Base-by-base conservation (phyloP, 2,888 invertebrate genomes). In the Euproctis similis region DNA sequence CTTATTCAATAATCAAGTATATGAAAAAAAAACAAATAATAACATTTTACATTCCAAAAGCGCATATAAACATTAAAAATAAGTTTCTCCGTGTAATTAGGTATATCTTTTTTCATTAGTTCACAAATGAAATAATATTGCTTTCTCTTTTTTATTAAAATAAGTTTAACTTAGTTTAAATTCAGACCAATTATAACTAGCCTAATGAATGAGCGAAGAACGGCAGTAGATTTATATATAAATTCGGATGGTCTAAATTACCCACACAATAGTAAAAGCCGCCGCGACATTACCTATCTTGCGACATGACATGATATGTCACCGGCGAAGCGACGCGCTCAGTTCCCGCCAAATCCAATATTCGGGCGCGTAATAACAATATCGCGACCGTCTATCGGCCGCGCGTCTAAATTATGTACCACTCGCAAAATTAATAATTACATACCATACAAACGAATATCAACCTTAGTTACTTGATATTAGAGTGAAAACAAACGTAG, bases 371-470 rank as follows among this genome's bases (percentile, higher is more conserved):
- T 75, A 81, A 82, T 82, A 81, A 80, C 82, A 80, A 75, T n/a
- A n/a, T 80, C 76, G 80, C 75, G 74, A 69, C 61, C 70, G 73
- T 76, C 80, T 78, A 81, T 80, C 81, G 81, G 71, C 62, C 74
- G 64, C 78, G 74, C 76, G 76, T 82, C n/a, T n/a, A 81, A 82
- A 81, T 82, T 82, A 81, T 82, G 80, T 78, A 81, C 72, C 68
- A 58, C 48, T 47, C 42, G 42, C 40, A 53, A 59, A 36, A 58
- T 33, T 31, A 44, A 36, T 32, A 28, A 28, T 39, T 28, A 30
- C 38, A 27, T 10, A 9, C 12, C 1, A 10, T 9, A n/a, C 45
- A 32, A 17, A 13, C 21, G 6, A 61, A 53, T 55, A 23, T 30
- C 9, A 31, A 52, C 60, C 53, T 40, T 68, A 60, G n/a, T 0